Percentiles rank a stretch among this genome's conserved stretches.
Conservation (phyloP, 2,113 vertebrate genomes). For the Ophiodon elongatus region DNA sequence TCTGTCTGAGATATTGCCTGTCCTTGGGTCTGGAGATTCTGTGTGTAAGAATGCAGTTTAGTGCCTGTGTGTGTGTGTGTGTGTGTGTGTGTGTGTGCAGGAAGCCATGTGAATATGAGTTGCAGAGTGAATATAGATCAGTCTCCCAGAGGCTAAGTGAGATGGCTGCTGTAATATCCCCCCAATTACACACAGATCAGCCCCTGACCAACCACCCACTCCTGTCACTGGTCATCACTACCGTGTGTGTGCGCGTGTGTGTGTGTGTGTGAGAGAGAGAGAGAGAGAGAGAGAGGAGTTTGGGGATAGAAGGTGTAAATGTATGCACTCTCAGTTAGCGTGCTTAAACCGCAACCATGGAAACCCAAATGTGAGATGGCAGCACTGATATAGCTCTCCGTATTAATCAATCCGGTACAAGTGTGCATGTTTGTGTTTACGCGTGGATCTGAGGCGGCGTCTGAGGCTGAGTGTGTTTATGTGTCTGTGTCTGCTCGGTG, state of each 20-base stretch:
- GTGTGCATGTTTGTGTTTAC: conserved; percentile 30
- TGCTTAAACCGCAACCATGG: conserved; percentile 56
- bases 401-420: conserved; percentile 44
- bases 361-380: conserved; percentile 78
- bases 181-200: conserved; percentile 85
- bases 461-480: background rate
- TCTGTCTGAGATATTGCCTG: conserved; percentile 11
- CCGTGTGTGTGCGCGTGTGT: conserved; percentile 67
- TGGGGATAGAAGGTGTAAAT: conserved; percentile 46
- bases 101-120: conserved; percentile 68
- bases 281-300: conserved; percentile 38
- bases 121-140: conserved; percentile 79
- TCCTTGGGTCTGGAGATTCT: conserved; percentile 9
- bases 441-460: background rate
- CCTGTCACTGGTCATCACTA: conserved; percentile 78
- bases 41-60: conserved; percentile 23
- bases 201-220: conserved; percentile 76
- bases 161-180: conserved; percentile 83
- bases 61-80: conserved; percentile 18
- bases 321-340: conserved; percentile 72
- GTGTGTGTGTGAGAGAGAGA: conserved; percentile 66
- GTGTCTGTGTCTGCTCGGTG: too few relatives aligned
- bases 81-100: conserved; percentile 28
- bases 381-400: conserved; percentile 64
- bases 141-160: conserved; percentile 82